A percentile compares a stretch with the other conserved stretches of the same genome.
phyloP scores from a whole-genome alignment of 2,888 invertebrate species.

The Trissonchulus sp. region DNA sequence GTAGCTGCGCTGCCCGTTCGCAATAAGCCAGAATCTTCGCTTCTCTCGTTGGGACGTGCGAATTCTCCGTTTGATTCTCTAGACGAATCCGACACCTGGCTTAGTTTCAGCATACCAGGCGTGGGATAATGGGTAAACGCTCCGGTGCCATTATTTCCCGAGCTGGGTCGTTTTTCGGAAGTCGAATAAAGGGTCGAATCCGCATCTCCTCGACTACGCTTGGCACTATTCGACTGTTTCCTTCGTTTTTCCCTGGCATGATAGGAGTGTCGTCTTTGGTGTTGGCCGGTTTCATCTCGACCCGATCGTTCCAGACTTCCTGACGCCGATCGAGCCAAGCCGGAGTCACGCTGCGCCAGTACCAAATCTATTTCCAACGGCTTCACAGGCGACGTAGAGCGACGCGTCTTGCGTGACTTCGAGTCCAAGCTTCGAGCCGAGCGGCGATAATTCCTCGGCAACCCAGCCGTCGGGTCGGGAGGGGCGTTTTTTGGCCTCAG shows the following conservation, averaged over 20 bases:
- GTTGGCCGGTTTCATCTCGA: neutral
- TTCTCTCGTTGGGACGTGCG: no score
- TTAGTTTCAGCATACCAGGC: neutral
- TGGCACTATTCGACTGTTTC: neutral
- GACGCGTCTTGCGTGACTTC: no score
- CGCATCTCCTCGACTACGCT: neutral
- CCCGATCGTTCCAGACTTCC: constrained; percentile 1
- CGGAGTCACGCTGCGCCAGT: no score
- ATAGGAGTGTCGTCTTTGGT: neutral
- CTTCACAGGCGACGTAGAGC: no score
- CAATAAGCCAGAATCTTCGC: no score
- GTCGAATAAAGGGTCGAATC: neutral
- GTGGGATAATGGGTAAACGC: constrained; percentile 4
- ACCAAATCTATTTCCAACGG: no score
- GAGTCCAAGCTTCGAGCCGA: neutral
- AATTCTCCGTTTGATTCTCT: no score
- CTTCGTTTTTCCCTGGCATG: neutral
- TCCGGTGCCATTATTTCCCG: neutral
- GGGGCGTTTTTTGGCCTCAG: no score
- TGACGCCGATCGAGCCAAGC: no score
- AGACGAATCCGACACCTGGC: neutral
- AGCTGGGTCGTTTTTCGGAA: neutral
- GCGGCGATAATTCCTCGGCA: neutral
- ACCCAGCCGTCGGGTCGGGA: no score
- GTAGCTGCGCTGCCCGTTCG: no score